Percentiles rank a stretch among this genome's conserved stretches.
Conservation (phyloP, 2,888 invertebrate species). For the Ormyrus labotus region DNA sequence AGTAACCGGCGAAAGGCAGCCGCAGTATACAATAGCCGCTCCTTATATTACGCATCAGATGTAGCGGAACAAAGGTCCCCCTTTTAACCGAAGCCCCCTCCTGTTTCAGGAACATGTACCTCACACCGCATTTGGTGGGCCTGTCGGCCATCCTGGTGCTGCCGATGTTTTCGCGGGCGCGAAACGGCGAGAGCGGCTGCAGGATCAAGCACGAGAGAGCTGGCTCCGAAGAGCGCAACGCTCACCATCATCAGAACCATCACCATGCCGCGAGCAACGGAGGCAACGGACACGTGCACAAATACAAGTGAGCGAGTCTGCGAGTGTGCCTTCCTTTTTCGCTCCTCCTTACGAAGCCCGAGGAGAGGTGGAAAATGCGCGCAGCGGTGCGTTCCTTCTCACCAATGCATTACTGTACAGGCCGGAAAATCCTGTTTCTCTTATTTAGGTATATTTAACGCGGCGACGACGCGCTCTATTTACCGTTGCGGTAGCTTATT, state of each 20-base stretch:
- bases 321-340: background rate
- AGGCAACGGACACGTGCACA: slow-evolving; percentile 50
- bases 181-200: slow-evolving; percentile 2
- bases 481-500: background rate
- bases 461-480: too few relatives aligned
- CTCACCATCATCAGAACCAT: too few relatives aligned
- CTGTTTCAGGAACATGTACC: slow-evolving; percentile 69
- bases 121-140: slow-evolving; percentile 69
- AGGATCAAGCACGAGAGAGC: slow-evolving; percentile 38
- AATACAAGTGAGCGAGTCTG: slow-evolving; percentile 36
- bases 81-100: too few relatives aligned
- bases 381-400: too few relatives aligned
- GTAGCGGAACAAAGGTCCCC: too few relatives aligned
- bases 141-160: slow-evolving; percentile 66
- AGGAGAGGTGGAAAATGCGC: too few relatives aligned
- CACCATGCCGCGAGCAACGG: background rate
- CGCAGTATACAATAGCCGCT: background rate
- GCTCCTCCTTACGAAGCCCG: too few relatives aligned
- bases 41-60: too few relatives aligned
- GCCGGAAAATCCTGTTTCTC: too few relatives aligned
- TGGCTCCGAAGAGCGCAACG: background rate
- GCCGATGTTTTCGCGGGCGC: slow-evolving; percentile 63
- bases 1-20: background rate
- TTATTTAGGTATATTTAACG: too few relatives aligned
- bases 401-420: too few relatives aligned